phyloP scores from a whole-genome alignment of 2,113 vertebrate genomes.

The Rynchops niger region DNA sequence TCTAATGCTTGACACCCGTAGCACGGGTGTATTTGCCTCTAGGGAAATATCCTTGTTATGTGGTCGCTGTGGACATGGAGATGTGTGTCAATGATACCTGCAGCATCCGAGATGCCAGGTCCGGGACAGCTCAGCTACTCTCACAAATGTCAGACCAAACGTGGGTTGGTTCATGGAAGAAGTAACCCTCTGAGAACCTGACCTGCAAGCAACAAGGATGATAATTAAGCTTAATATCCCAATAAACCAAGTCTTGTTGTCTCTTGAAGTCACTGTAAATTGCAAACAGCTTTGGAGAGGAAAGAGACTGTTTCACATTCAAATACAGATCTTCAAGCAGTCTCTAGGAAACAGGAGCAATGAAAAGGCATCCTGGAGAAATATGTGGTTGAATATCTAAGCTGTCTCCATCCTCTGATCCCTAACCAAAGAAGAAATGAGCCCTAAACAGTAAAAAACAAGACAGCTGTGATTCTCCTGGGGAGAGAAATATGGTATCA shows the following conservation, averaged over 20 bases:
- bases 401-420: not conserved
- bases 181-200: not conserved
- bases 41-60: not conserved
- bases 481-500: not conserved
- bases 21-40: not conserved
- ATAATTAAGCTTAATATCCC: not conserved
- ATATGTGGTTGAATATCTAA: not conserved
- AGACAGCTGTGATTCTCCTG: not conserved
- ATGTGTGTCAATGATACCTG: fast-evolving
- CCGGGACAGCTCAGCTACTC: not conserved
- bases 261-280: not conserved
- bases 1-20: not conserved
- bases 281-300: not conserved
- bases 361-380: not conserved
- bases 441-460: not conserved
- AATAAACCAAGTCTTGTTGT: not conserved
- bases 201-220: not conserved
- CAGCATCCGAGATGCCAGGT: not conserved
- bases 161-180: not conserved
- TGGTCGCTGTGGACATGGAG: not conserved
- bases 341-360: not conserved
- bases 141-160: not conserved
- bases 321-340: not conserved
- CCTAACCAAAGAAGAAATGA: not conserved
- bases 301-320: not conserved